Base-by-base conservation (phyloP, 2,113 vertebrate species). In the Poeciliopsis turrubarensis region DNA sequence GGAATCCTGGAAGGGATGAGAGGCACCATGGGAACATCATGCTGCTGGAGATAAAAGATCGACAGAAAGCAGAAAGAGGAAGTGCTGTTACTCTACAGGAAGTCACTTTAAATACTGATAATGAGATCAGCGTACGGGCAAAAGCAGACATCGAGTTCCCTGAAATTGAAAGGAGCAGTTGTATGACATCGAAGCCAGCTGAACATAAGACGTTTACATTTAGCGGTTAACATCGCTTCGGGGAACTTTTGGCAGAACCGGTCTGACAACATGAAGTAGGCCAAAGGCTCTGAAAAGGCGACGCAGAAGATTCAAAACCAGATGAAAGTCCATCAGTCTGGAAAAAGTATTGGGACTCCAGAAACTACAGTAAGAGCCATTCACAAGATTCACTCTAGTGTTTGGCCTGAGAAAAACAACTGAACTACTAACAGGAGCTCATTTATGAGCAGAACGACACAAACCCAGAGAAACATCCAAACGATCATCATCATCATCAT, bases 61-160 rank as follows among this genome's bases (percentile, higher is more conserved):
- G 39, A 65, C 71, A 82, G 70, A 82, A 73, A 34, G 72, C n/a
- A 81, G 54, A 82, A 78, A 72, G 76, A 81, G 83, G 87, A 92
- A 88, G 57, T 5, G 14, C 1, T 68, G n/a, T 39, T 19, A 66
- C 4, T 71, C 47, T 30, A 65, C 22, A 80, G 83, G 78, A 92
- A 89, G 82, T 77, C 10, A 60, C 60, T 79, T 34, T 68, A 60
- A 54, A 69, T 68, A 17, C 12, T 67, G 68, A 14, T 29, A 37
- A 68, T 64, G 30, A 68, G 31, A 80, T 32, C 25, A 26, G 27
- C 7, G 30, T 47, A 57, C 10, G 7, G 51, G 51, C 51, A n/a
- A 57, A 25, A 10, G 19, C 14, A 47, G 17, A 47, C 44, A 57
- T n/a, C 51, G 7, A n/a, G 51, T 57, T 57, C 25, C 51, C 51